phyloP scores from a whole-genome alignment of 2,888 invertebrate genomes.

The Eumerus sabulonum region DNA sequence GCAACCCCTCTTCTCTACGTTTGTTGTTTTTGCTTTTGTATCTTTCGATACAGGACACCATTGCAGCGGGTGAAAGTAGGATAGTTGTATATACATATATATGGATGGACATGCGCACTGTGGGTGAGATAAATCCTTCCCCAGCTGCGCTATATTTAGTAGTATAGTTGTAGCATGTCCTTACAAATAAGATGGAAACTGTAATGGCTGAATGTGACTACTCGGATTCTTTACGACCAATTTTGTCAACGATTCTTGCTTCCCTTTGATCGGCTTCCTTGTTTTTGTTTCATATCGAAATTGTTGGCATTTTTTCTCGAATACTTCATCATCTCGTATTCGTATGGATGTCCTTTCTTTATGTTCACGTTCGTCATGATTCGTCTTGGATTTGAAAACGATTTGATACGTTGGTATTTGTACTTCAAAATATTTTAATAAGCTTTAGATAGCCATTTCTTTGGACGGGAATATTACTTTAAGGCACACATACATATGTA shows the following conservation, averaged over 20 bases:
- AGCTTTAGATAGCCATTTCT: too few relatives aligned
- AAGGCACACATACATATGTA: too few relatives aligned
- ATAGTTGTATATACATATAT: constrained; percentile 14
- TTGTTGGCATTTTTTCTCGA: constrained; percentile 62
- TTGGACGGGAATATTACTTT: too few relatives aligned
- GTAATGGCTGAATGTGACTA: constrained; percentile 55
- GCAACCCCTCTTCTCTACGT: constrained; percentile 51
- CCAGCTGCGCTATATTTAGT: constrained; percentile 31
- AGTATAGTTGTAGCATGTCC: constrained; percentile 1
- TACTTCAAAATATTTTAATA: constrained; percentile 59
- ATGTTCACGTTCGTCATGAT: constrained; percentile 48
- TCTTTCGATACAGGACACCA: constrained; percentile 17
- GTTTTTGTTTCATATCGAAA: constrained; percentile 67
- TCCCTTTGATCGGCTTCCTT: constrained; percentile 42
- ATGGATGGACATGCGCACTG: constrained; percentile 45
- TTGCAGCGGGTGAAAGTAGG: constrained; percentile 36
- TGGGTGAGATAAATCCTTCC: constrained; percentile 10
- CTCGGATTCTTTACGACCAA: too few relatives aligned
- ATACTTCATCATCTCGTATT: constrained; percentile 1
- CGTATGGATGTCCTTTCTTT: too few relatives aligned
- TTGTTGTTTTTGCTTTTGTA: constrained; percentile 39
- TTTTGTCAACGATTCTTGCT: too few relatives aligned
- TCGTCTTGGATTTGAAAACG: constrained; percentile 55
- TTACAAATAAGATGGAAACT: constrained; percentile 19
- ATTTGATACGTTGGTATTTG: neutral